phyloP scores from a whole-genome alignment of 2,888 invertebrate genomes.

The Watsonalla binaria region DNA sequence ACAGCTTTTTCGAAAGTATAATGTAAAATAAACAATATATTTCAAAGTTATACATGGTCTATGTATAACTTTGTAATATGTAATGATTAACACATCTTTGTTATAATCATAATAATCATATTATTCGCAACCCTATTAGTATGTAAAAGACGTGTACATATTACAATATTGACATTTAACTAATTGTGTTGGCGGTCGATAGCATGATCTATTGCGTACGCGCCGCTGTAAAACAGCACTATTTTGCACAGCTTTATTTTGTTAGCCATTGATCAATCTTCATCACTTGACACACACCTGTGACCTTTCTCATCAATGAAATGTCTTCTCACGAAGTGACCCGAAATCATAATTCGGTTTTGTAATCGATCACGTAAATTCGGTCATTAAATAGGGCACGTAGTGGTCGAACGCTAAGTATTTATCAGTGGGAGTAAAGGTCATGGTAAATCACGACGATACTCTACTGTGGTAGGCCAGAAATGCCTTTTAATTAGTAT shows the following conservation, averaged over 20 bases:
- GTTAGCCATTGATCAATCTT: slow-evolving; percentile 27
- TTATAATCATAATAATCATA: too few species aligned
- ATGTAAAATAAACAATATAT: too few species aligned
- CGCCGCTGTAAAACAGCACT: slow-evolving; percentile 3
- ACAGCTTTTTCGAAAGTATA: too few species aligned
- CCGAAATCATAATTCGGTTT: slow-evolving; percentile 39
- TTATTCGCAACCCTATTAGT: too few species aligned
- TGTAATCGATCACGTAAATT: slow-evolving; percentile 23
- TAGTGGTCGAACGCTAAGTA: neutral
- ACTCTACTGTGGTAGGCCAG: slow-evolving; percentile 3
- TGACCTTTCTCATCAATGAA: slow-evolving; percentile 46
- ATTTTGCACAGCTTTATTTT: slow-evolving; percentile 15
- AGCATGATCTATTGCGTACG: slow-evolving; percentile 1
- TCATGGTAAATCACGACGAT: neutral
- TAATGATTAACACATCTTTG: too few species aligned
- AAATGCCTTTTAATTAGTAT: slow-evolving; percentile 14
- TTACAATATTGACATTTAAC: slow-evolving; percentile 27
- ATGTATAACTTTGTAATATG: too few species aligned
- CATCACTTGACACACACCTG: slow-evolving; percentile 17
- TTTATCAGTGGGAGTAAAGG: neutral
- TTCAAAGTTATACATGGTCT: too few species aligned
- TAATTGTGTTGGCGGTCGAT: slow-evolving; percentile 21
- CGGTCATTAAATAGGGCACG: slow-evolving; percentile 2
- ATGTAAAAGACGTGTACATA: slow-evolving; percentile 20
- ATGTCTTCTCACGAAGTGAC: slow-evolving; percentile 37